phyloP scores from a whole-genome alignment of 2,113 vertebrate genomes.

The Crotalus tigris region DNA sequence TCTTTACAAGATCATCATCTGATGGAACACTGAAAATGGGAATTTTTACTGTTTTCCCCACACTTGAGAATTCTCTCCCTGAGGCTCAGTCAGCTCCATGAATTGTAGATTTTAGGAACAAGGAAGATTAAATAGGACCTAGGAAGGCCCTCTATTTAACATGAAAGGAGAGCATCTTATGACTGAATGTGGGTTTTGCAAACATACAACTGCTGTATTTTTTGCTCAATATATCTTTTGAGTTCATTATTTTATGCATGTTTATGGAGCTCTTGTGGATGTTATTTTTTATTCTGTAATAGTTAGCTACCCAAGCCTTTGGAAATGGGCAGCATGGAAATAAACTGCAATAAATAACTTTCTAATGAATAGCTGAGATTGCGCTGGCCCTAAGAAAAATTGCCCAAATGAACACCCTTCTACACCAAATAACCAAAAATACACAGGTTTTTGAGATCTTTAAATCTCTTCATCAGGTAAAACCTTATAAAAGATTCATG shows the following conservation, averaged over 20 bases:
- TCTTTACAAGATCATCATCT: neutral
- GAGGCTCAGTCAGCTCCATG: neutral
- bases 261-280: neutral
- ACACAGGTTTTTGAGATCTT: neutral
- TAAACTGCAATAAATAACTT: neutral
- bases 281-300: neutral
- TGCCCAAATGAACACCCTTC: neutral
- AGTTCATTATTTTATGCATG: neutral
- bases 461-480: neutral
- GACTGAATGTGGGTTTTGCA: neutral
- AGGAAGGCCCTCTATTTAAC: neutral
- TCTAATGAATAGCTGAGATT: neutral
- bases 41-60: neutral
- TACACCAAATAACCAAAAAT: neutral
- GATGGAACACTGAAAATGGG: neutral
- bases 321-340: neutral
- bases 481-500: neutral
- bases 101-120: neutral
- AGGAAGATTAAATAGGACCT: neutral
- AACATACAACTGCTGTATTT: neutral
- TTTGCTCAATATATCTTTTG: neutral
- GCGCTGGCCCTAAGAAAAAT: neutral
- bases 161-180: neutral
- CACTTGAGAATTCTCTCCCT: neutral
- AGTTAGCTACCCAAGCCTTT: neutral